Conservation (phyloP, 1,140 invertebrate species). For the Thalassaphorura encarpata region DNA sequence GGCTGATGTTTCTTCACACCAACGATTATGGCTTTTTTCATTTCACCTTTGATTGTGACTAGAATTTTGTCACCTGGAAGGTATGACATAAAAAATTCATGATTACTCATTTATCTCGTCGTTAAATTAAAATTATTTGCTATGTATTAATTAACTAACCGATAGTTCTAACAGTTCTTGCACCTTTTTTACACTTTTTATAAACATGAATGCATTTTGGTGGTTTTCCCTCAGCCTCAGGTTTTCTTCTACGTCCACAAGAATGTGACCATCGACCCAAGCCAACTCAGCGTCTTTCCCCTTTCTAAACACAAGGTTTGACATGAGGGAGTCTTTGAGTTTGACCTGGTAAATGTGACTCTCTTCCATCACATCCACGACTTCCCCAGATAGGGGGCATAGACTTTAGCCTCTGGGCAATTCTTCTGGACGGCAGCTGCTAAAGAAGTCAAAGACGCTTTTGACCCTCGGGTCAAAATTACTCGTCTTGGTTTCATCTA, state of each 20-base stretch:
- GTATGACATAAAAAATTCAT: neutral
- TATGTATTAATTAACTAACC: constrained; percentile 42
- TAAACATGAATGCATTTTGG: constrained; percentile 82
- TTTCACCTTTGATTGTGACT: constrained; percentile 93
- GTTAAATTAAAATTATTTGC: neutral
- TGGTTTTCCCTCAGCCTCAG: constrained; percentile 85
- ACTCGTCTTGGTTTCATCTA: constrained; percentile 70
- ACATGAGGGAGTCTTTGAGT: constrained; percentile 79
- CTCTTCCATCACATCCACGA: constrained; percentile 92
- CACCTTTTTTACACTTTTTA: no score
- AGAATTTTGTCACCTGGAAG: constrained; percentile 72
- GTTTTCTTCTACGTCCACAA: constrained; percentile 82
- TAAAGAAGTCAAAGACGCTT: constrained; percentile 53
- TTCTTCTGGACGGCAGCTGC: constrained; percentile 50
- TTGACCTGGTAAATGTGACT: constrained; percentile 95
- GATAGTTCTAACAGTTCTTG: constrained; percentile 49
- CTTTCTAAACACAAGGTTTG: constrained; percentile 72
- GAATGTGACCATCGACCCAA: constrained; percentile 66
- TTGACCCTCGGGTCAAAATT: constrained; percentile 54
- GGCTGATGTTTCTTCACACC: constrained; percentile 78
- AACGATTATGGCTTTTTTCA: constrained; percentile 90
- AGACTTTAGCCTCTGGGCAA: constrained; percentile 58
- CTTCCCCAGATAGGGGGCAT: constrained; percentile 53
- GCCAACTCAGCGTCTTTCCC: constrained; percentile 81
- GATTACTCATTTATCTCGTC: neutral